Base-by-base conservation (phyloP, 2,113 vertebrate species). In the Lasiurus borealis region DNA sequence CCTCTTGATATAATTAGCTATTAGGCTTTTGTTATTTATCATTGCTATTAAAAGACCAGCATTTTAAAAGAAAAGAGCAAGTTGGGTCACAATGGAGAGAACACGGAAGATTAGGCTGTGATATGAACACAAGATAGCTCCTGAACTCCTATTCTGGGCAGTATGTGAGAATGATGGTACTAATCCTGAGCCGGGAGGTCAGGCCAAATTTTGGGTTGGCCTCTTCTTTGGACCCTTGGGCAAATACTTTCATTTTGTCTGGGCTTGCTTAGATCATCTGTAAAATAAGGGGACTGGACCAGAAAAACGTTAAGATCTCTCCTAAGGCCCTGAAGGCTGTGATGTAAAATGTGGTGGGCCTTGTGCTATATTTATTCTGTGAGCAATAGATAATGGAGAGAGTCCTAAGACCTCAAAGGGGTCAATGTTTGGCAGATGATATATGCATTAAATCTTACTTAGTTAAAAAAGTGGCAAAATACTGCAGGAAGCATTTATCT, bases 211-310 rank as follows among this genome's bases (percentile, higher is more conserved):
- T 83, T 50, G 40, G 50, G 16, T 69, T 50, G 64, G 40, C 4
- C 2, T 75, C 14, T 57, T 75, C 34, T 92, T 81, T 4, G 12
- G 83, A 29, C 73, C 27, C 27, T 69, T 57, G 54, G 59, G 27
- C 64, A 80, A 57, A 64, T 84, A 34, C 71, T 66, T 95, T 94
- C 21, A 76, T 59, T 62, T 80, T 66, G 57, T 92, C 54, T 94
- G 76, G 59, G 14, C 23, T 85, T 83, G 59, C 72, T 27, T 36
- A 84, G 66, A 27, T 54, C 18, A 48, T 85, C 34, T 93, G 29
- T 54, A 76, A 84, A 78, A 86, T 71, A 69, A 92, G 12, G 50
- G 6, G 5, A 21, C 2, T 82, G 29, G 50, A 40, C 18, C n/a
- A 75, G 88, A 77, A 44, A 57, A 69, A 85, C 2, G 6, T 82